These are phyloP conservation scores for Lutjanus argentimaculatus DNA, from an alignment of 2,797 vertebrate species.

Conservation along the genomic window DNA sequence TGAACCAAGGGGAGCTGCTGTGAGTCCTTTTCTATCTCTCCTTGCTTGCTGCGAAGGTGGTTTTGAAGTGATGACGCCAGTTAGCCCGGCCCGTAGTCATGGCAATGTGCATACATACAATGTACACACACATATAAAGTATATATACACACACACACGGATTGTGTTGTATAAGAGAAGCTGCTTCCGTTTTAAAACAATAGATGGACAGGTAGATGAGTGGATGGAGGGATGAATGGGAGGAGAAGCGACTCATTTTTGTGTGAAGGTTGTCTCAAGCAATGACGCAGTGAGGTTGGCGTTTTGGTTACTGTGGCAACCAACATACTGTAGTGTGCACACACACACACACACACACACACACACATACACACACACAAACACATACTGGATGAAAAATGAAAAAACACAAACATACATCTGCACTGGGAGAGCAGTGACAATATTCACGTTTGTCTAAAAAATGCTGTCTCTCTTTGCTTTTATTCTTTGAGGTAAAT, in stretches of 20 bases:
- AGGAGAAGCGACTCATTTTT: constrained; percentile 54
- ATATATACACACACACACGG: constrained; percentile 5
- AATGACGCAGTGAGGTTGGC: constrained; percentile 85
- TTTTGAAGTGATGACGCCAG: constrained; percentile 83
- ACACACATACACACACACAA: too few relatives aligned
- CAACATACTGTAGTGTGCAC: constrained; percentile 65
- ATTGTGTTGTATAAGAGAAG: constrained; percentile 49
- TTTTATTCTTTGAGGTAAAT: constrained; percentile 55
- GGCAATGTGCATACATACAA: constrained; percentile 76
- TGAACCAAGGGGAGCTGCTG: constrained; percentile 65
- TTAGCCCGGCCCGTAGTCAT: constrained; percentile 69
- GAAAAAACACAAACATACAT: constrained; percentile 63
- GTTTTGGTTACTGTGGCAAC: constrained; percentile 86
- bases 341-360: constrained; percentile 36
- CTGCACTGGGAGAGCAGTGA: constrained; percentile 60
- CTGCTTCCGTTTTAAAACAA: constrained; percentile 57
- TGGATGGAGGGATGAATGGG: constrained; percentile 65
- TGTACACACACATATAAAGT: constrained; percentile 25
- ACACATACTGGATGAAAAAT: constrained; percentile 45
- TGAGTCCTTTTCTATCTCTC: constrained; percentile 71
- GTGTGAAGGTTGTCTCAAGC: constrained; percentile 79
- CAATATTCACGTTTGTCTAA: constrained; percentile 53
- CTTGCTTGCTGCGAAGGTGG: constrained; percentile 78
- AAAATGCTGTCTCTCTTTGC: constrained; percentile 46
- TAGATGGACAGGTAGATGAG: constrained; percentile 59